Conservation (phyloP, 2,888 invertebrate genomes). For the Acanthosepion esculentum region DNA sequence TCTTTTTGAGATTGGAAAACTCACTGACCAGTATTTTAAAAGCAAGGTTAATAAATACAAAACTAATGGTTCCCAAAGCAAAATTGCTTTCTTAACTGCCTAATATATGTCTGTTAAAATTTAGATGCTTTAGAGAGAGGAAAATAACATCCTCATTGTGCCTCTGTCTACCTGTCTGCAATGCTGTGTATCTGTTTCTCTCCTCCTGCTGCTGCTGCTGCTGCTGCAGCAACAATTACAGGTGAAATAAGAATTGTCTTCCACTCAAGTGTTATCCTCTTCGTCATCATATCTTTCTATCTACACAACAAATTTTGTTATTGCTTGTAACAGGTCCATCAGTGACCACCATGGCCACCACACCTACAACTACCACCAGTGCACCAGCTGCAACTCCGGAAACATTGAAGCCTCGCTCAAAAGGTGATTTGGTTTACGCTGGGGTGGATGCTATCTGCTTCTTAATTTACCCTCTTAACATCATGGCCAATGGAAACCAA, state of each 20-base stretch:
- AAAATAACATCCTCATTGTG: not conserved
- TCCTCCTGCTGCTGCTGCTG: not conserved
- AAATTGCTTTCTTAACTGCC: not conserved
- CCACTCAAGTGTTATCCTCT: not conserved
- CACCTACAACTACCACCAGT: not conserved
- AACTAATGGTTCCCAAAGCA: not conserved
- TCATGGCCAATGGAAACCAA: not conserved
- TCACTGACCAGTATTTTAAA: not conserved
- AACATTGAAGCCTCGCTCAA: not conserved
- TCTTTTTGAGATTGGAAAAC: not conserved
- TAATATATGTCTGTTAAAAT: not conserved
- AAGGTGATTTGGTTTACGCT: slow-evolving; percentile 37
- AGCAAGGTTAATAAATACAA: not conserved
- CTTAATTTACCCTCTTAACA: not conserved
- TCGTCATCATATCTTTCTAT: not conserved
- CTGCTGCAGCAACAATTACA: not conserved
- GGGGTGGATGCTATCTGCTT: not conserved
- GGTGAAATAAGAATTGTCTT: not conserved
- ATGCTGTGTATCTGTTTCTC: not conserved
- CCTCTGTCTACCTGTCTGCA: not conserved
- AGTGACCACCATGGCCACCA: not conserved
- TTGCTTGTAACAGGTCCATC: slow-evolving; percentile 37
- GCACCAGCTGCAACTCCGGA: not conserved
- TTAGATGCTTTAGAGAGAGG: not conserved
- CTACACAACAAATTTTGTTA: slow-evolving; percentile 12